Evolutionary conservation across 1,140 invertebrate genomes (phyloP).

Genomic region (Coenobita brevimanus): DNA sequence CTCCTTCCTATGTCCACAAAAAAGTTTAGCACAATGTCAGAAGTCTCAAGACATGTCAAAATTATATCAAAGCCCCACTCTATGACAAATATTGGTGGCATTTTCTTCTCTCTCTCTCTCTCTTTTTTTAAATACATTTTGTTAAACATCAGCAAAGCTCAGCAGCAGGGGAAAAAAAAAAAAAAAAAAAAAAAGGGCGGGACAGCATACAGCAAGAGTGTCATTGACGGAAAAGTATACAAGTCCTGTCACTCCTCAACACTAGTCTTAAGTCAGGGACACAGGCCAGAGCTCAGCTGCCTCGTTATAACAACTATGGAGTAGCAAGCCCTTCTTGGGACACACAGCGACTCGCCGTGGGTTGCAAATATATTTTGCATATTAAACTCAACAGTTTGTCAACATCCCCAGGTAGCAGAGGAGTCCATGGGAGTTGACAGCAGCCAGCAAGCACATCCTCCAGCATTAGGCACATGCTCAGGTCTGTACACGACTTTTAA

Average conservation of each 20-base stretch:
- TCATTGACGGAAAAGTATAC: slow-evolving; percentile 3
- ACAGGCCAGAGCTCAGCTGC: slow-evolving; percentile 42
- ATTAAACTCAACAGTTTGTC: slow-evolving; percentile 57
- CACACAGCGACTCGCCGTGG: slow-evolving; percentile 47
- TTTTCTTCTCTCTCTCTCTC: too few relatives aligned
- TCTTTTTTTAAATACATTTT: too few relatives aligned
- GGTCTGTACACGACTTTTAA: slow-evolving; percentile 61
- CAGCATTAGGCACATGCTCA: slow-evolving; percentile 62
- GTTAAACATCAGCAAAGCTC: slow-evolving; percentile 49
- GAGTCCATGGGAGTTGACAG: slow-evolving; percentile 51
- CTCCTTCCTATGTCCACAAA: slow-evolving; percentile 47
- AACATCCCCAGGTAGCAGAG: slow-evolving; percentile 42
- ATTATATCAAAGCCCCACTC: neutral
- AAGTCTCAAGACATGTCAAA: slow-evolving; percentile 13
- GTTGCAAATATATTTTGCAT: slow-evolving; percentile 65
- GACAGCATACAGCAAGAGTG: slow-evolving; percentile 56
- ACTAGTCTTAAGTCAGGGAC: slow-evolving; percentile 31
- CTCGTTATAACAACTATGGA: slow-evolving; percentile 55
- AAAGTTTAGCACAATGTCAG: slow-evolving; percentile 34
- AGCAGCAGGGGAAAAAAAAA: too few relatives aligned
- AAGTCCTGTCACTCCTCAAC: slow-evolving; percentile 22
- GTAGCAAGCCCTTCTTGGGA: slow-evolving; percentile 50
- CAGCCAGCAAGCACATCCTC: slow-evolving; percentile 60
- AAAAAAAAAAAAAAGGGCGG: slow-evolving; percentile 34
- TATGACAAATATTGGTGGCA: slow-evolving; percentile 8